Base-by-base conservation (phyloP, 53 echinoderm and acorn worm genomes). In the Zoroaster sp. region DNA sequence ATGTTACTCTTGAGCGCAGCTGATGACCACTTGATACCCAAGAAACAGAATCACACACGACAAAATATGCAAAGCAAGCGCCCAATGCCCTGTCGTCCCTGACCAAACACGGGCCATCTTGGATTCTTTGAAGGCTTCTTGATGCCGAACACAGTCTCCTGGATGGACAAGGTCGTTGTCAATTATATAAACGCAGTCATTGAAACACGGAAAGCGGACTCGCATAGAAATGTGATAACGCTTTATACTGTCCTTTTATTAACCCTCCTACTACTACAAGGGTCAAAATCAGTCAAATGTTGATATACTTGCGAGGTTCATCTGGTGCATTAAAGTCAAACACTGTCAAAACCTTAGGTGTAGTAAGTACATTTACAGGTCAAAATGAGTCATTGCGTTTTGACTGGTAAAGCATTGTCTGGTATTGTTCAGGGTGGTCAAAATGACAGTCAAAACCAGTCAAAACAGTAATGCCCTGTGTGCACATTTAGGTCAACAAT, bases 91-190 rank as follows among this genome's bases (percentile, higher is more conserved):
- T 99, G 67, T 94, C 92, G 41, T 94, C 90, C 0, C 91, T 93
- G 85, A 96, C 99, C 91, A 99, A 94, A 74, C 99, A 99, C 69
- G 99, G 99, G 99, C 90, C 99, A 99, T 83, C 94, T 99, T 70
- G 99, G 99, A 31, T 99, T 94, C 91, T 99, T 96, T 53, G 99
- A 99, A 23, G 99, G 99, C 18, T 30, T 96, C 44, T 35, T 99
- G 45, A 54, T 66, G 40, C 90, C 99, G 14, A 99, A 96, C 81
- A 87, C 90, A 0, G 91, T 96, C 20, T 87, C 96, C 0, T 99
- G 99, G 99, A 71, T 99, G 94, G 99, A 99, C 33, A 91, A 88
- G 36, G 86, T 78, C 11, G 72, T 93, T 7, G 74, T 93, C 1
- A 73, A 77, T 43, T 99, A 99, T 42, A 51, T 91, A 5, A 87